phyloP scores from a whole-genome alignment of 2,888 invertebrate species.

The Brachylomia viminalis region DNA sequence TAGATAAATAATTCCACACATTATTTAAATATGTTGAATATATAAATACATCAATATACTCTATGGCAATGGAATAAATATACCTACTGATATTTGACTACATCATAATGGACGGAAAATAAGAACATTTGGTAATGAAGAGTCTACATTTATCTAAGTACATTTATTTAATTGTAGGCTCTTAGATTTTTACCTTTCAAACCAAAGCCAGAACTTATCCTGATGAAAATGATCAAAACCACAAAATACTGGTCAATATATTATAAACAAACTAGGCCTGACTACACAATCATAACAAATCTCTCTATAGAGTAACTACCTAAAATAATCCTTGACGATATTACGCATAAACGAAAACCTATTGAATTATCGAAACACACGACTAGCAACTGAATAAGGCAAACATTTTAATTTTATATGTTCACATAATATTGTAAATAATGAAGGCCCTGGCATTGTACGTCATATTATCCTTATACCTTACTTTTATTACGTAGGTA shows the following conservation, averaged over 20 bases:
- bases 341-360: constrained; percentile 23
- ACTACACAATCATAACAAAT: constrained; percentile 4
- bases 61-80: constrained; percentile 23
- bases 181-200: background rate
- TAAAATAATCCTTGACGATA: constrained; percentile 3
- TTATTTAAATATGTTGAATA: constrained; percentile 49
- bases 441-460: constrained; percentile 49
- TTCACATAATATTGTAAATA: constrained; percentile 7
- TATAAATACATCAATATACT: constrained; percentile 24
- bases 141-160: background rate
- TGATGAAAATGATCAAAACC: background rate
- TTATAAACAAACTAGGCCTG: background rate
- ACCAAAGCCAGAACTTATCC: background rate
- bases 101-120: background rate
- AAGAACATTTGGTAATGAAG: background rate
- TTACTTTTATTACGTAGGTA: constrained; percentile 2
- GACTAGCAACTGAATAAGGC: constrained; percentile 10
- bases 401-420: constrained; percentile 14
- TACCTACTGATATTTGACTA: background rate
- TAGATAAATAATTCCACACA: constrained; percentile 56
- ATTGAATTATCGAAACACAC: constrained; percentile 24
- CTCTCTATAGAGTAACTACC: background rate
- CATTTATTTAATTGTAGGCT: too few species aligned
- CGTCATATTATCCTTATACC: constrained; percentile 37
- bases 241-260: background rate